Percentiles rank a stretch among this genome's conserved stretches.
phyloP scores from a whole-genome alignment of 2,797 vertebrate genomes.

The Tiaroga cobitis region DNA sequence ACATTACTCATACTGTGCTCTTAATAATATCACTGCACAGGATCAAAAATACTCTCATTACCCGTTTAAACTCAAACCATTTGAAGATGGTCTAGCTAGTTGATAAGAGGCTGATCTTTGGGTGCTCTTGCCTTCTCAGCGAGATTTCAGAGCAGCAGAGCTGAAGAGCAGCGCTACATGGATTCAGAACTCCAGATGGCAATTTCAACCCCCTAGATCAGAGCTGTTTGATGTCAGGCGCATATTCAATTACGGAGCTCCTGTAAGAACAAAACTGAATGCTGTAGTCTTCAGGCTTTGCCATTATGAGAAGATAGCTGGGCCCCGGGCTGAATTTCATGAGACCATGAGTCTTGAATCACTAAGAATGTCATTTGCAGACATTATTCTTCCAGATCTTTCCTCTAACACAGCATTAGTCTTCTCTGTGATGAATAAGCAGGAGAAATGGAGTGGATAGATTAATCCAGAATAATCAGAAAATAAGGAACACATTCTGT shows the following conservation, averaged over 20 bases:
- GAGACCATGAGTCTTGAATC: conserved; percentile 22
- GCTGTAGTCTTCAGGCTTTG: conserved; percentile 23
- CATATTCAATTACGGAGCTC: conserved; percentile 35
- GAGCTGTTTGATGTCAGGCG: conserved; percentile 31
- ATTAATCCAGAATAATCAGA: conserved; percentile 45
- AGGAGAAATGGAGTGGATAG: conserved; percentile 22
- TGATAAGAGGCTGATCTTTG: conserved; percentile 18
- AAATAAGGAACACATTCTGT: conserved; percentile 50
- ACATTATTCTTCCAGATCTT: conserved; percentile 41
- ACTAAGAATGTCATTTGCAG: conserved; percentile 25
- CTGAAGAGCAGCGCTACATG: conserved; percentile 34
- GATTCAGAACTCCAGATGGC: conserved; percentile 46
- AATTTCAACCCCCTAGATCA: conserved; percentile 29
- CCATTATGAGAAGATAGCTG: conserved; percentile 36
- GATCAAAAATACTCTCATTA: conserved; percentile 9
- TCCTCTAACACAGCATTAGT: conserved; percentile 13
- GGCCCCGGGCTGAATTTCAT: conserved; percentile 7
- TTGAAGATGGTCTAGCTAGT: conserved; percentile 21
- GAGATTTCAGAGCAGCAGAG: conserved; percentile 28
- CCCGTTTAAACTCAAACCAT: conserved; percentile 25
- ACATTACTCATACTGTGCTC: conserved; percentile 2
- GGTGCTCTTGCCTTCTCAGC: conserved; percentile 18
- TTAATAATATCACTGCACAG: background rate
- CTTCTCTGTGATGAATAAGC: conserved; percentile 3
- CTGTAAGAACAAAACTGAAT: conserved; percentile 41